A percentile compares a stretch with the other conserved stretches of the same genome.
Evolutionary conservation across 2,797 vertebrate species (phyloP).

Genomic region (Ceyx erithaca): DNA sequence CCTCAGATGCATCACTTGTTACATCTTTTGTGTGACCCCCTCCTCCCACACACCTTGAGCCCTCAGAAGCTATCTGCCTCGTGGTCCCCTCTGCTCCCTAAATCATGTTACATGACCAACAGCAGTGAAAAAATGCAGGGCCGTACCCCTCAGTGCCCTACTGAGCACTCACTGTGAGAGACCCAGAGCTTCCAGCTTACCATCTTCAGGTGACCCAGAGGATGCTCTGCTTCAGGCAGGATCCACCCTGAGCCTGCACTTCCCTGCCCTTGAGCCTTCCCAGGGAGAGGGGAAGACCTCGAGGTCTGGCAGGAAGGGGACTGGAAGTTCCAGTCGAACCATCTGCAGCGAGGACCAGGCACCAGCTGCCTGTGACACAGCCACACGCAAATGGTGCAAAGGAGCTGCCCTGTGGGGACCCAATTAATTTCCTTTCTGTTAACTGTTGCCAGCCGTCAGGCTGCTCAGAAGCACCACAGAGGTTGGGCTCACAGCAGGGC

Average conservation of each 20-base stretch:
- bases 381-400: fast-evolving
- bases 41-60: fast-evolving
- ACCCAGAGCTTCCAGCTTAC: neutral
- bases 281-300: neutral
- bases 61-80: neutral
- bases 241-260: neutral
- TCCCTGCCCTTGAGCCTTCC: neutral
- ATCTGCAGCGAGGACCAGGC: fast-evolving
- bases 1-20: neutral
- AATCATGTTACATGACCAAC: fast-evolving
- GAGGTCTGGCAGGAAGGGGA: neutral
- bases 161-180: neutral
- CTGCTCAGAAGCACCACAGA: neutral
- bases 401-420: neutral
- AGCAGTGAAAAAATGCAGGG: fast-evolving
- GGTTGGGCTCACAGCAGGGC: fast-evolving
- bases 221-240: neutral
- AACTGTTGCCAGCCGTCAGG: fast-evolving
- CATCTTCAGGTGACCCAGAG: neutral
- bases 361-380: neutral
- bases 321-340: neutral
- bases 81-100: neutral
- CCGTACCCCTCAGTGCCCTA: fast-evolving
- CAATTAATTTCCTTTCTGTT: neutral
- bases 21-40: neutral